Conservation (phyloP, 2,888 invertebrate species). For the Volucella inanis region DNA sequence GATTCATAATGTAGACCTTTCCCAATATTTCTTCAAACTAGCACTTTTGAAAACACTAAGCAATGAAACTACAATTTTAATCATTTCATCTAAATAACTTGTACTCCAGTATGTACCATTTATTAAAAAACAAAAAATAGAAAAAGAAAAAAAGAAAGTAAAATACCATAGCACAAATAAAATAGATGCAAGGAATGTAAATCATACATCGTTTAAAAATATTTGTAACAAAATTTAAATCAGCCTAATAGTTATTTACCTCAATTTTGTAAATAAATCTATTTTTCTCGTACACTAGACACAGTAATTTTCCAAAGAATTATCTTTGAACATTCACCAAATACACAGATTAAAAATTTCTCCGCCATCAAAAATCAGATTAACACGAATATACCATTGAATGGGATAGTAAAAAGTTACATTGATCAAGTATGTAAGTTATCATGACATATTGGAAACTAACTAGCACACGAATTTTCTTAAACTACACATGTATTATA, state of each 20-base stretch:
- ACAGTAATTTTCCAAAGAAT: not conserved
- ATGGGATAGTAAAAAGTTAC: constrained; percentile 28
- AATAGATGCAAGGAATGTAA: no score
- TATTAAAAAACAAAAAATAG: no score
- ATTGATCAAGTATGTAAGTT: constrained; percentile 1
- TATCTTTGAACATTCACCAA: constrained; percentile 16
- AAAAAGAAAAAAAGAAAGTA: no score
- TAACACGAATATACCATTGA: constrained; percentile 41
- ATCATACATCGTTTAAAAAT: no score
- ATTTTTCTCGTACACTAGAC: not conserved
- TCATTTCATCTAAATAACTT: no score
- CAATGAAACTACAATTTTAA: no score
- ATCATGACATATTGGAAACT: constrained; percentile 16
- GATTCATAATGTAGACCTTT: not conserved
- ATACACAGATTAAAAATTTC: constrained; percentile 47
- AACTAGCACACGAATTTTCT: not conserved
- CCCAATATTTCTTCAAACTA: not conserved
- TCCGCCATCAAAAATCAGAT: constrained; percentile 49
- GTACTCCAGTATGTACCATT: no score
- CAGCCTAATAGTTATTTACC: not conserved
- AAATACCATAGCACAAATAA: no score
- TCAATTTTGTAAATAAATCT: not conserved
- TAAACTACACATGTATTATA: not conserved
- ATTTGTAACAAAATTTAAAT: not conserved
- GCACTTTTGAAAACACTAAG: no score